A percentile compares a stretch with the other conserved stretches of the same genome.
Conservation (phyloP, 2,797 vertebrate species). For the Tragopan temminckii region DNA sequence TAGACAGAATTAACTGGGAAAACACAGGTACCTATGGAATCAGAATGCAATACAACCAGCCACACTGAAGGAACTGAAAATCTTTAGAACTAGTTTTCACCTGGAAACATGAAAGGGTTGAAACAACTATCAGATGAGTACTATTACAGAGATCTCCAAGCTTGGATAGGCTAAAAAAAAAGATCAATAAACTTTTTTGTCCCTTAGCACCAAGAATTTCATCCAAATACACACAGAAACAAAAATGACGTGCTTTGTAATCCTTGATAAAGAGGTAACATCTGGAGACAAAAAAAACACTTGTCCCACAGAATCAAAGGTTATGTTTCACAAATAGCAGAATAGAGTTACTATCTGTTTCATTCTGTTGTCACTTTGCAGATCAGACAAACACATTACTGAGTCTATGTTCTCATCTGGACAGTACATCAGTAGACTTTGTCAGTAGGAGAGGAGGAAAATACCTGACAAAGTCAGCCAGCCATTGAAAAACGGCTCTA, state of each 20-base stretch:
- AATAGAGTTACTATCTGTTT: neutral
- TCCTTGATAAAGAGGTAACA: neutral
- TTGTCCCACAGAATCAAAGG: neutral
- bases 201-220: neutral
- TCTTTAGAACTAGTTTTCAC: neutral
- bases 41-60: neutral
- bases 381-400: neutral
- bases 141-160: neutral
- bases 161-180: neutral
- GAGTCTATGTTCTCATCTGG: neutral
- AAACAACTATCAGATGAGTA: neutral
- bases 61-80: neutral
- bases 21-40: neutral
- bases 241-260: neutral
- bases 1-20: neutral
- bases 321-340: neutral
- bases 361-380: neutral
- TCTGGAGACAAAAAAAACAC: accelerated
- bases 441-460: neutral
- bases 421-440: neutral
- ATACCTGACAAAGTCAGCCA: neutral
- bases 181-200: neutral
- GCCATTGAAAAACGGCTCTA: neutral
- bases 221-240: neutral
- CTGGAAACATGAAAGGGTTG: neutral